Percentiles rank a stretch among this genome's conserved stretches.
Evolutionary conservation across 2,113 vertebrate genomes (phyloP).

Genomic region (Laticauda colubrina): DNA sequence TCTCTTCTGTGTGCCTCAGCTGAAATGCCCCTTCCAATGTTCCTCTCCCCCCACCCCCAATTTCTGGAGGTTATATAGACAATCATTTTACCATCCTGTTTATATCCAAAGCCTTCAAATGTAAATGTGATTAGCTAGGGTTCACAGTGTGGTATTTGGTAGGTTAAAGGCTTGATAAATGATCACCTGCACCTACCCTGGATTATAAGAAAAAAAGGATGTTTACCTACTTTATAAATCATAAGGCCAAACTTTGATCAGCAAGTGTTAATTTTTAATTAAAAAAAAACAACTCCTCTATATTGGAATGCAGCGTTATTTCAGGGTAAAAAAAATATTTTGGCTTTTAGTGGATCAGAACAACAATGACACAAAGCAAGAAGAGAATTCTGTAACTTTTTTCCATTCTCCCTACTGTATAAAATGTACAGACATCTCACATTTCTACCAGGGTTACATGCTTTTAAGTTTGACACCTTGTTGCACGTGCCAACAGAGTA

Average conservation of each 20-base stretch:
- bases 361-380: slow-evolving; percentile 58
- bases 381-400: slow-evolving; percentile 38
- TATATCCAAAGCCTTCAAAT: neutral
- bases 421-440: slow-evolving; percentile 57
- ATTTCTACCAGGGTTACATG: slow-evolving; percentile 61
- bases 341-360: slow-evolving; percentile 26
- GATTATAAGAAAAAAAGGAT: neutral
- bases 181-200: neutral
- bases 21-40: slow-evolving; percentile 31
- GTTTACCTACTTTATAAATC: neutral
- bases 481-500: slow-evolving; percentile 82
- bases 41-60: neutral
- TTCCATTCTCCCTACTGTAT: slow-evolving; percentile 41
- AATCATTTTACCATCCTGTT: neutral
- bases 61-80: neutral
- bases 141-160: neutral
- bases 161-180: neutral
- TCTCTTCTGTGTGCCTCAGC: neutral
- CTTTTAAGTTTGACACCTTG: slow-evolving; percentile 60
- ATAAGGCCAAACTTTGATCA: neutral
- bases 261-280: neutral
- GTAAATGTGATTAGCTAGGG: neutral
- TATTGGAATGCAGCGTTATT: neutral
- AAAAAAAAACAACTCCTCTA: neutral
- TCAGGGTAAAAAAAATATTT: neutral